Evolutionary conservation across 2,888 invertebrate species (phyloP), one percentile per base, ranked within the genome.

Genomic region (Mythimna impura): DNA sequence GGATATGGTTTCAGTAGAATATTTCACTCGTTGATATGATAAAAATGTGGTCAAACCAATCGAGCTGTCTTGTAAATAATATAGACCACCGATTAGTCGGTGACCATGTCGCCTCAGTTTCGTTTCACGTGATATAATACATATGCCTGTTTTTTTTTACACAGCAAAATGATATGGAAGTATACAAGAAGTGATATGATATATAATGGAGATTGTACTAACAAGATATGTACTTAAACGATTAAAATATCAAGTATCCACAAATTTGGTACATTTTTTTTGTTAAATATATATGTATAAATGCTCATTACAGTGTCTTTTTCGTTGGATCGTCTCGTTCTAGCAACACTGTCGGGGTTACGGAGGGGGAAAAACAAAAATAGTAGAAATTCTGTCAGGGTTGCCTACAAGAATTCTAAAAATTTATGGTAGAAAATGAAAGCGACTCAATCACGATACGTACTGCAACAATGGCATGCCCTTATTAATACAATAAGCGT

Each of bases 401-500:
- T 89, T 90, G 87, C 87, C 81, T 86, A 85, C 82, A 76, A 73
- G 47, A 86, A 84, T 84, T 85, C 79, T 22, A 81, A 67, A 65
- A 73, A 81, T 72, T 79, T 78, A 78, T 81, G 79, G 73, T 84
- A 86, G 81, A 76, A 85, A 85, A 76, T 55, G n/a, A 84, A 85
- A 89, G 93, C 90, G 96, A 96, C 95, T 95, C 95, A 92, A 92
- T 93, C 96, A 95, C 96, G 95, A 95, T 92, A 92, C 93, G 96
- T 96, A 96, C 95, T 96, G 96, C 96, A 96, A 96, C 96, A 91
- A 93, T 91, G 94, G 94, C 93, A 92, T 90, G 92, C 94, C 95
- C 96, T 95, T 96, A 96, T 96, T 93, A 89, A 93, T 94, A 95
- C 94, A 96, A 96, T 96, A 96, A 96, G 96, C 95, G 96, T 96